These are phyloP conservation scores for Aspidiotus rigidus DNA, from an alignment of 2,888 invertebrate species.

Conservation along the genomic window DNA sequence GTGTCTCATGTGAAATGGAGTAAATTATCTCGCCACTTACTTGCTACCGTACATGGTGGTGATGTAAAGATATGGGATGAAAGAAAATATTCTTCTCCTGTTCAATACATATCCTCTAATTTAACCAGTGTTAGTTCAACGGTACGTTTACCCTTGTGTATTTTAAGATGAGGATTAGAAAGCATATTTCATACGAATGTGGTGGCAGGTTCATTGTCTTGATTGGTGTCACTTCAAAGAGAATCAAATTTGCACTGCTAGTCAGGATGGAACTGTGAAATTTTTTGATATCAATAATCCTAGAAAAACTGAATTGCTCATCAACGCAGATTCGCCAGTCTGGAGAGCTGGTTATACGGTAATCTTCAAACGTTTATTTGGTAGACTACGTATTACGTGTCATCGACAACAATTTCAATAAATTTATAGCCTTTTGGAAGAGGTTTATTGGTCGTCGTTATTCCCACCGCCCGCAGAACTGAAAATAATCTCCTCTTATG, in stretches of 20 bases:
- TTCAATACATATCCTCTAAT: slow-evolving; percentile 90
- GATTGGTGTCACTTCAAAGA: slow-evolving; percentile 87
- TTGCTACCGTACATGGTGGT: slow-evolving; percentile 92
- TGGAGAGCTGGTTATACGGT: slow-evolving; percentile 88
- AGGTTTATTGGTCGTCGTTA: slow-evolving; percentile 81
- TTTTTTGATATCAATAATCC: slow-evolving; percentile 86
- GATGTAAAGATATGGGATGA: slow-evolving; percentile 95
- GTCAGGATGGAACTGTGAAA: slow-evolving; percentile 91
- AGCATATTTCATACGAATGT: slow-evolving; percentile 24
- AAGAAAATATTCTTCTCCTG: slow-evolving; percentile 72
- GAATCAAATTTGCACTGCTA: slow-evolving; percentile 78
- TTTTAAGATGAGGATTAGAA: neutral
- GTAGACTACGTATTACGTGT: slow-evolving; percentile 9
- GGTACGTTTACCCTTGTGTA: neutral
- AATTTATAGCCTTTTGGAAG: slow-evolving; percentile 68
- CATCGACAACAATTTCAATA: slow-evolving; percentile 17
- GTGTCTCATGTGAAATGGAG: slow-evolving; percentile 94
- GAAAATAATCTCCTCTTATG: slow-evolving; percentile 74
- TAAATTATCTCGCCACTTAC: slow-evolving; percentile 65
- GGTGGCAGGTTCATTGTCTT: slow-evolving; percentile 73
- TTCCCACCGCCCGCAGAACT: slow-evolving; percentile 79
- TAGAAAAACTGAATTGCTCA: slow-evolving; percentile 69
- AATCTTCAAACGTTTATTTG: slow-evolving; percentile 36
- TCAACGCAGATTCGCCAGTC: slow-evolving; percentile 76
- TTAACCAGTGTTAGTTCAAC: slow-evolving; percentile 50